These are phyloP conservation scores for Notolepis coatsorum DNA, from an alignment of 2,797 vertebrate species.

Conservation along the genomic window DNA sequence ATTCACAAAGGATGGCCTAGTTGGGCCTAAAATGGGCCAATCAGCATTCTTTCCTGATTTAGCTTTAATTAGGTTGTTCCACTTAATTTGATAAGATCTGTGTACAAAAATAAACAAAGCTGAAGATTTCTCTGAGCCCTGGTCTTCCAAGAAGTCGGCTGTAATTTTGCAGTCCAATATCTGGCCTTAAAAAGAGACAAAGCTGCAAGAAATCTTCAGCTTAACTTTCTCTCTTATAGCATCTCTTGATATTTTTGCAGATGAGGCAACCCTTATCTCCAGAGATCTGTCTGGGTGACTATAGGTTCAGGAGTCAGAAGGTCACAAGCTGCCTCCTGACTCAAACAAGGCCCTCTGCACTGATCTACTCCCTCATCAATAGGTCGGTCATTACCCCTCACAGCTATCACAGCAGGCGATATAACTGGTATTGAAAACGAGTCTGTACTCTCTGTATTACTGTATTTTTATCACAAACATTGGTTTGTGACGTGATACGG, in stretches of 20 bases:
- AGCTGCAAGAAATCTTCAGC: conserved; percentile 5
- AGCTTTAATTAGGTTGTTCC: too few species aligned
- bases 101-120: too few species aligned
- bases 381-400: conserved; percentile 32
- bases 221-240: not conserved
- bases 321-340: conserved; percentile 45
- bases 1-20: too few species aligned
- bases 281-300: conserved; percentile 21
- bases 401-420: conserved; percentile 34
- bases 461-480: conserved; percentile 7
- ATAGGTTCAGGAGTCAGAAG: conserved; percentile 48
- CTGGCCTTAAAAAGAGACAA: not conserved
- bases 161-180: not conserved
- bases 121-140: too few species aligned
- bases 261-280: conserved; percentile 25
- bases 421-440: conserved; percentile 28
- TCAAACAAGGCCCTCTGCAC: conserved; percentile 14
- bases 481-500: conserved; percentile 3
- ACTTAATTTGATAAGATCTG: too few species aligned
- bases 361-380: conserved; percentile 59
- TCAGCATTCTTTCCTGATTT: too few species aligned
- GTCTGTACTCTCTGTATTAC: conserved; percentile 30
- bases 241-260: conserved; percentile 24
- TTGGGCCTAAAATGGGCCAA: too few species aligned
- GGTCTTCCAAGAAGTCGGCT: too few species aligned